Evolutionary conservation across 2,113 vertebrate species (phyloP).

Genomic region (Thalassoma bifasciatum): DNA sequence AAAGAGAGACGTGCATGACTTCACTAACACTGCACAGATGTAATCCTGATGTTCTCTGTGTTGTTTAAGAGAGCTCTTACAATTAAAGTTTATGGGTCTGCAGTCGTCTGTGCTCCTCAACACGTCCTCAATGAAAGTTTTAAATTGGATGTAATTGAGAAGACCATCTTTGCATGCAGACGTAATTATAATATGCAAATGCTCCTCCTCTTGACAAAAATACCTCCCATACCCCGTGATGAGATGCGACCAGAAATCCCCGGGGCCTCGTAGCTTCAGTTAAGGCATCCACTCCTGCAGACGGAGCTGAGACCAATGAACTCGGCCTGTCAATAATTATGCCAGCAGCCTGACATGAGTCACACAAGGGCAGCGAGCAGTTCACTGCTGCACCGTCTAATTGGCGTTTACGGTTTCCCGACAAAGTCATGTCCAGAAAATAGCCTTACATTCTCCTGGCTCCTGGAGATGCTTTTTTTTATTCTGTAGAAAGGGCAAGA

Average conservation of each 20-base stretch:
- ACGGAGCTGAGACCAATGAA: conserved; percentile 68
- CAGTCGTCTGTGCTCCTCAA: conserved; percentile 50
- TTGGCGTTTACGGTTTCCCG: conserved; percentile 75
- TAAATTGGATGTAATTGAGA: conserved; percentile 70
- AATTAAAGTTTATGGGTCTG: conserved; percentile 66
- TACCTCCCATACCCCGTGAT: conserved; percentile 42
- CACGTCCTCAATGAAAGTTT: conserved; percentile 63
- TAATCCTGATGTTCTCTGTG: conserved; percentile 24
- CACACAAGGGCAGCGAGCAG: conserved; percentile 64
- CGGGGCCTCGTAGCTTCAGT: conserved; percentile 27
- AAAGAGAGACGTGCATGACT: conserved; percentile 19
- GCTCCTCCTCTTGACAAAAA: conserved; percentile 56
- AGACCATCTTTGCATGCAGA: conserved; percentile 51
- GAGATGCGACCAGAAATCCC: conserved; percentile 68
- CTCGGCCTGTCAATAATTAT: conserved; percentile 80
- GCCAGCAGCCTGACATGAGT: conserved; percentile 71
- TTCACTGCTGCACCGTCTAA: conserved; percentile 71
- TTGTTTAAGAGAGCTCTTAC: conserved; percentile 42
- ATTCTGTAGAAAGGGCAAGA: conserved; percentile 15
- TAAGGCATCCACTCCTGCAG: conserved; percentile 43
- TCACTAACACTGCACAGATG: not conserved
- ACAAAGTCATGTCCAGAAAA: conserved; percentile 66
- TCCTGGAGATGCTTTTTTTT: conserved; percentile 44
- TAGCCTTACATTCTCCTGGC: conserved; percentile 29
- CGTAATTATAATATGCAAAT: conserved; percentile 80